A percentile compares a stretch with the other conserved stretches of the same genome.
phyloP scores from a whole-genome alignment of 2,113 vertebrate genomes.

The Chaenocephalus aceratus region DNA sequence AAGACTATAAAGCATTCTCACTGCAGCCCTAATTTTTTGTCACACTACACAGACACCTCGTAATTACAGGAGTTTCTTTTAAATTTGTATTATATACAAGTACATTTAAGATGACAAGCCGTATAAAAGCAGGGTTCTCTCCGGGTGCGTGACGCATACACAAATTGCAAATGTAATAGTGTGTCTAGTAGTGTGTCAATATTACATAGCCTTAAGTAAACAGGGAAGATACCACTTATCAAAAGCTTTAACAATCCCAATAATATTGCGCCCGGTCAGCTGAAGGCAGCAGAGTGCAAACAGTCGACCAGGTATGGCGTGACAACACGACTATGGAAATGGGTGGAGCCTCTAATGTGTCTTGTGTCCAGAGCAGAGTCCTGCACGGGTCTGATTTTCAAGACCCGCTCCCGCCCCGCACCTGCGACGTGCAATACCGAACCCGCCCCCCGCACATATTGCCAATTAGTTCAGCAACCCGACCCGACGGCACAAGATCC shows the following conservation, averaged over 20 bases:
- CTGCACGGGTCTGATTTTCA: no score
- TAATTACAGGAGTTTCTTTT: no score
- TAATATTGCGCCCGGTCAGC: not conserved
- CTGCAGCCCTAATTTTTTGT: no score
- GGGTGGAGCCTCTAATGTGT: not conserved
- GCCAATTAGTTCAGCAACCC: no score
- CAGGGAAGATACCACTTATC: not conserved
- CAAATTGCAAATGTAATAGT: not conserved
- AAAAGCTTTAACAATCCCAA: not conserved
- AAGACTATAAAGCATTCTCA: no score
- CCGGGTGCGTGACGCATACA: not conserved
- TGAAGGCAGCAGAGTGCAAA: constrained; percentile 15
- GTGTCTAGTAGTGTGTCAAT: not conserved
- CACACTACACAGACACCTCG: no score
- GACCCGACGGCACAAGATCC: no score
- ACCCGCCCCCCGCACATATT: no score
- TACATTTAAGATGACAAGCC: no score
- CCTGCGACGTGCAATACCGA: no score
- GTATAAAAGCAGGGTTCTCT: not conserved
- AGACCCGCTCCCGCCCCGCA: no score
- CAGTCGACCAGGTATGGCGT: constrained; percentile 9
- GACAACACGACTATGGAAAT: not conserved
- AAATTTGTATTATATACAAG: no score
- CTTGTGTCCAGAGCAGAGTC: not conserved
- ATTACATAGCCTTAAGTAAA: constrained; percentile 7